A percentile compares a stretch with the other conserved stretches of the same genome.
phyloP scores from a whole-genome alignment of 2,113 vertebrate genomes.

The Carassius carassius region DNA sequence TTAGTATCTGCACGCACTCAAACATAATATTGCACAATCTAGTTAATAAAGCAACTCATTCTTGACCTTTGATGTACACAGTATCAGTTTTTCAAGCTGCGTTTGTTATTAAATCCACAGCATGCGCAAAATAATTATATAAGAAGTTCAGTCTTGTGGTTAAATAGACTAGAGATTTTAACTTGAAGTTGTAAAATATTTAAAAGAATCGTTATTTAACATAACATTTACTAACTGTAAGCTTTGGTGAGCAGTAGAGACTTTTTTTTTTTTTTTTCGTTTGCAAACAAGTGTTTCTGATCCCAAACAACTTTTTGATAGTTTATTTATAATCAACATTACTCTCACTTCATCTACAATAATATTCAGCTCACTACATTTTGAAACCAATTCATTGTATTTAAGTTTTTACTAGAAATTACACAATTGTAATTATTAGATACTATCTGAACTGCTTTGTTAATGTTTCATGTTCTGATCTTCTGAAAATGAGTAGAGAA shows the following conservation, averaged over 20 bases:
- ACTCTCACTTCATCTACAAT: too few species aligned
- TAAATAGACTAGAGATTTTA: too few species aligned
- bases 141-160: too few species aligned
- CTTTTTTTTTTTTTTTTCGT: too few species aligned
- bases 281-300: too few species aligned
- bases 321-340: too few species aligned
- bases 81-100: not conserved
- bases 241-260: too few species aligned
- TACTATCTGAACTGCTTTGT: constrained; percentile 8
- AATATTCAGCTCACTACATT: not conserved
- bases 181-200: too few species aligned
- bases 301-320: too few species aligned
- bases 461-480: constrained; percentile 82
- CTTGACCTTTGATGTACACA: not conserved
- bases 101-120: not conserved
- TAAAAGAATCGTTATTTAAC: too few species aligned
- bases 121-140: too few species aligned
- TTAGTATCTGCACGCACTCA: not conserved
- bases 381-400: not conserved
- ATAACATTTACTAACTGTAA: too few species aligned
- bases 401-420: not conserved
- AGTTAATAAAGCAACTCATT: constrained; percentile 1
- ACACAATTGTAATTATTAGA: not conserved
- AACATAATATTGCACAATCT: not conserved
- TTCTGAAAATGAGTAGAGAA: constrained; percentile 91